phyloP scores from a whole-genome alignment of 2,888 invertebrate genomes.

The Cordylochernes scorpioides region DNA sequence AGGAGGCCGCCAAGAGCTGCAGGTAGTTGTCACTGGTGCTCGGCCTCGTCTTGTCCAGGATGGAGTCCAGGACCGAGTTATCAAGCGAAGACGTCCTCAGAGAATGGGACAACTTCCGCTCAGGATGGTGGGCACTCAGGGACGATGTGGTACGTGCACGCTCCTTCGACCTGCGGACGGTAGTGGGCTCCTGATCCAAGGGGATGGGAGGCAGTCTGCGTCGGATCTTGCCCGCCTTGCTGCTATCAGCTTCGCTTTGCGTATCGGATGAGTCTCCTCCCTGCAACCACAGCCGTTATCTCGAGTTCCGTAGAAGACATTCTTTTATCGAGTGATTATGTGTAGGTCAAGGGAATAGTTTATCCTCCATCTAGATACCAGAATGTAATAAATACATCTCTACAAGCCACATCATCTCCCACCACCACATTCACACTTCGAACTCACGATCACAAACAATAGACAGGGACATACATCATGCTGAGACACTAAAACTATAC shows the following conservation, averaged over 20 bases:
- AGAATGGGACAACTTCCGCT: conserved; percentile 7
- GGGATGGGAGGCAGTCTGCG: conserved; percentile 26
- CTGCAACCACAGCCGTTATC: no score
- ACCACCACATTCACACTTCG: no score
- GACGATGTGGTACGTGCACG: conserved; percentile 12
- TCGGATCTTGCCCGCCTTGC: conserved; percentile 24
- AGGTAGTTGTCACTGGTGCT: conserved; percentile 26
- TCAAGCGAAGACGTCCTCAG: conserved; percentile 21
- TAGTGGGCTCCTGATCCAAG: conserved; percentile 25
- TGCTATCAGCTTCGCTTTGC: conserved; percentile 25
- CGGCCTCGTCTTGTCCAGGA: conserved; percentile 19
- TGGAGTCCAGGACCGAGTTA: conserved; percentile 8
- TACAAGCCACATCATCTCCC: no score
- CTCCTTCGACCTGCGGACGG: conserved; percentile 21
- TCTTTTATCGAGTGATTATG: no score
- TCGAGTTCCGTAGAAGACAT: no score
- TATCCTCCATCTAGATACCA: no score
- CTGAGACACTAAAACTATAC: no score
- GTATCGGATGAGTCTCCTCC: conserved; percentile 25
- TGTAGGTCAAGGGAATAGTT: no score
- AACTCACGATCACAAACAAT: no score
- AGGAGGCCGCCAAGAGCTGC: conserved; percentile 7
- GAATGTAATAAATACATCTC: no score
- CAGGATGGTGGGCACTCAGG: conserved; percentile 7
- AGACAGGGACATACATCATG: no score